Evolutionary conservation across 2,888 invertebrate species (phyloP).

Genomic region (Drosophila planitibia): DNA sequence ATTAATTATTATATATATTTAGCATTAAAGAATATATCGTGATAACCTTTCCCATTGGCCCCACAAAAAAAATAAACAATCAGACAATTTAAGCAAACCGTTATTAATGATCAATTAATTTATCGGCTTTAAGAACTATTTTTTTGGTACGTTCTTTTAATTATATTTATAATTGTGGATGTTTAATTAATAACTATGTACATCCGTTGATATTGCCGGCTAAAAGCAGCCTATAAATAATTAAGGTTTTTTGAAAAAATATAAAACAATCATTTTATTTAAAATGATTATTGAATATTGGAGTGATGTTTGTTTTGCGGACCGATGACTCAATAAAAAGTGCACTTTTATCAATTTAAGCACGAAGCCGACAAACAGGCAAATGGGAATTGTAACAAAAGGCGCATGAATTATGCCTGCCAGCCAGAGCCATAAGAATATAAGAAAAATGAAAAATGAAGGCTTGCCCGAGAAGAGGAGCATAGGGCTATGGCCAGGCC

Average conservation of each 20-base stretch:
- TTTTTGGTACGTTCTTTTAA: neutral
- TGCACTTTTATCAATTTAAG: slow-evolving; percentile 50
- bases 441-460: slow-evolving; percentile 11
- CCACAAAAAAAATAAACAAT: neutral
- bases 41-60: neutral
- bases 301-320: slow-evolving; percentile 21
- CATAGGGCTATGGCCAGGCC: slow-evolving; percentile 27
- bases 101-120: slow-evolving; percentile 69
- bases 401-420: slow-evolving; percentile 70
- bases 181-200: slow-evolving; percentile 29
- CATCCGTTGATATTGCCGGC: slow-evolving; percentile 23
- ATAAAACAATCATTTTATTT: slow-evolving; percentile 26
- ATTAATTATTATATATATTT: neutral
- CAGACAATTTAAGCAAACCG: slow-evolving; percentile 44
- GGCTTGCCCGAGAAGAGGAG: neutral
- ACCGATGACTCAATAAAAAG: slow-evolving; percentile 32
- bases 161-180: slow-evolving; percentile 1
- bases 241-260: slow-evolving; percentile 26
- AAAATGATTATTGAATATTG: slow-evolving; percentile 43
- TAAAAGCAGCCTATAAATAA: slow-evolving; percentile 28
- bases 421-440: slow-evolving; percentile 69
- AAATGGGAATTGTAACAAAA: slow-evolving; percentile 62
- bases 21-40: neutral
- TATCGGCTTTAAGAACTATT: slow-evolving; percentile 19
- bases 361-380: neutral